Base-by-base conservation (phyloP, 1,140 invertebrate genomes). In the Hyposmocoma kahamanoa region DNA sequence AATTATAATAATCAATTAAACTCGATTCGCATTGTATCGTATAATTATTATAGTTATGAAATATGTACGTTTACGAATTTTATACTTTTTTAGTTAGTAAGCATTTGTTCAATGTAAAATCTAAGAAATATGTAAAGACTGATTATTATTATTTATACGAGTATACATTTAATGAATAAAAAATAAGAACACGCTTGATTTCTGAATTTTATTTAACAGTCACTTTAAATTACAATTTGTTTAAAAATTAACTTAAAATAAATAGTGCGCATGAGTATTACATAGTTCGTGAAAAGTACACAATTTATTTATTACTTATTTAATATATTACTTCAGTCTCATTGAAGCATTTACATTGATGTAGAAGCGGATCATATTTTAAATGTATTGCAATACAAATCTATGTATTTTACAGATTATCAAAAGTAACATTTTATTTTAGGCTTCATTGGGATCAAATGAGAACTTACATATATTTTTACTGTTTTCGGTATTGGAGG, bases 141-240 rank as follows among this genome's bases (percentile, higher is more conserved):
- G 68, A 52, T 47, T 48, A 13, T n/a, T 1, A 2, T 30, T n/a
- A 46, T 62, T 67, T 69, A 65, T 47, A 70, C 69, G 47, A 56
- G 24, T 6, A 26, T 11, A 26, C 11, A 42, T 32, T 59, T 55
- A 43, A 49, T 22, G 48, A 65, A 63, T 62, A 67, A 75, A 73
- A 66, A 61, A 70, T 49, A 43, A 59, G 38, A 61, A 36, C 13
- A 17, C 53, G 57, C 48, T 56, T 60, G 43, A 28, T 52, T 56
- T 51, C 48, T 62, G 53, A 50, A 56, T 69, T 80, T 79, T 84
- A 84, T 82, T 84, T 76, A 78, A 78, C 70, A 80, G 81, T 72
- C 55, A 49, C 67, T 62, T 67, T 67, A 66, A 60, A 69, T 60
- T 67, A 67, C 53, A 56, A 53, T 62, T 64, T 53, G 61, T 60